These are phyloP conservation scores for Choloepus didactylus DNA, from an alignment of 2,797 vertebrate genomes.

Conservation along the genomic window DNA sequence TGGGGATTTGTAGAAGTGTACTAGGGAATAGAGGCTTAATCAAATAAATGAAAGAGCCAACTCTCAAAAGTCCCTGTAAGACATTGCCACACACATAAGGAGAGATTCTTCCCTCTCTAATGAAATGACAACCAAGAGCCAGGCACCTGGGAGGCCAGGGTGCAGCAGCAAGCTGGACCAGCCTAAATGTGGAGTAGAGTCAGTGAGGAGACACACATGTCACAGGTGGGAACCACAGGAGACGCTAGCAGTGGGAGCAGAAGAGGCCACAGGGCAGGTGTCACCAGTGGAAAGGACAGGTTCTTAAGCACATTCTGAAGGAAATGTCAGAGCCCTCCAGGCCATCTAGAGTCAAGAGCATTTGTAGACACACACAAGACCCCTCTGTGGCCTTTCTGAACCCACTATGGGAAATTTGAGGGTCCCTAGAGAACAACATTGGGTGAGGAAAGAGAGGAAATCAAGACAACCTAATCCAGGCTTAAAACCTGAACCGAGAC, in stretches of 20 bases:
- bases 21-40: not conserved
- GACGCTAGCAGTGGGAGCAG: not conserved
- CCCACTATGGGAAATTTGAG: not conserved
- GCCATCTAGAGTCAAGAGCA: not conserved
- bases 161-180: not conserved
- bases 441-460: not conserved
- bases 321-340: not conserved
- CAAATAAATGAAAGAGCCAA: not conserved
- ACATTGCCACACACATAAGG: not conserved
- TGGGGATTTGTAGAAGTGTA: not conserved
- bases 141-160: not conserved
- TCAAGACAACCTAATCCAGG: not conserved
- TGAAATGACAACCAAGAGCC: not conserved
- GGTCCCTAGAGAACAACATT: not conserved
- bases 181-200: not conserved
- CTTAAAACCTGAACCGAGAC: not conserved
- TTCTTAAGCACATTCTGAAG: not conserved
- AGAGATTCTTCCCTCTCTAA: not conserved
- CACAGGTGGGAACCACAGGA: rapidly evolving
- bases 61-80: not conserved
- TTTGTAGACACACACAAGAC: not conserved
- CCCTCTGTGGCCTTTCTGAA: not conserved
- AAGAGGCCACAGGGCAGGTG: not conserved
- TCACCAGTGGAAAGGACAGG: not conserved
- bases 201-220: not conserved